Percentiles rank a stretch among this genome's conserved stretches.
Conservation (phyloP, 2,797 vertebrate species). For the Borostomias antarcticus region DNA sequence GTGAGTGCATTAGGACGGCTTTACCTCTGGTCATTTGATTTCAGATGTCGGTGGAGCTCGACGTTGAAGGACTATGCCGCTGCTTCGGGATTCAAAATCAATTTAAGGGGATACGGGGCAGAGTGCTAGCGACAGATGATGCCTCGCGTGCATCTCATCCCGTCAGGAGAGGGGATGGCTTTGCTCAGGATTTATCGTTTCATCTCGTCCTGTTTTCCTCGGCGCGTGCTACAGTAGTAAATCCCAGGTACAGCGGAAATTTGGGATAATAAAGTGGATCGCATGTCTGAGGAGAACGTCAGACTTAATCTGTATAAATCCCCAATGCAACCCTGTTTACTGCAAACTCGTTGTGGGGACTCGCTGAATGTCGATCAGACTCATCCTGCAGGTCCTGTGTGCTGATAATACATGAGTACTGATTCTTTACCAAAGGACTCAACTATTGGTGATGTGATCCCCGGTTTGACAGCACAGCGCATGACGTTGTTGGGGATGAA, state of each 20-base stretch:
- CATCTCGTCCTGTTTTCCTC: constrained; percentile 66
- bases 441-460: constrained; percentile 37
- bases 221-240: constrained; percentile 69
- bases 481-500: not conserved
- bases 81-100: constrained; percentile 53
- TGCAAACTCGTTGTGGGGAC: constrained; percentile 60
- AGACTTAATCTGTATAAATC: constrained; percentile 75
- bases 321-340: constrained; percentile 68
- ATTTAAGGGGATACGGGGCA: constrained; percentile 58
- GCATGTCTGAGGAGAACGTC: constrained; percentile 55
- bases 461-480: constrained; percentile 29
- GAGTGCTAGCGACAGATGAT: constrained; percentile 47
- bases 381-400: constrained; percentile 56
- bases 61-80: constrained; percentile 37
- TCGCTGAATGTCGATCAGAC: constrained; percentile 71
- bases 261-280: constrained; percentile 45
- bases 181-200: constrained; percentile 58
- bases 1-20: constrained; percentile 31
- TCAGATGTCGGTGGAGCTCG: constrained; percentile 29
- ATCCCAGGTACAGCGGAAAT: constrained; percentile 68
- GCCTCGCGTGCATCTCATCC: constrained; percentile 59
- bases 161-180: constrained; percentile 41
- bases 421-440: constrained; percentile 47
- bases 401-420: constrained; percentile 40
- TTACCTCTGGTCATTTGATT: constrained; percentile 37